Evolutionary conservation across 2,113 vertebrate species (phyloP), one percentile per base, ranked within the genome.

Genomic region (Coracopsis vasa): DNA sequence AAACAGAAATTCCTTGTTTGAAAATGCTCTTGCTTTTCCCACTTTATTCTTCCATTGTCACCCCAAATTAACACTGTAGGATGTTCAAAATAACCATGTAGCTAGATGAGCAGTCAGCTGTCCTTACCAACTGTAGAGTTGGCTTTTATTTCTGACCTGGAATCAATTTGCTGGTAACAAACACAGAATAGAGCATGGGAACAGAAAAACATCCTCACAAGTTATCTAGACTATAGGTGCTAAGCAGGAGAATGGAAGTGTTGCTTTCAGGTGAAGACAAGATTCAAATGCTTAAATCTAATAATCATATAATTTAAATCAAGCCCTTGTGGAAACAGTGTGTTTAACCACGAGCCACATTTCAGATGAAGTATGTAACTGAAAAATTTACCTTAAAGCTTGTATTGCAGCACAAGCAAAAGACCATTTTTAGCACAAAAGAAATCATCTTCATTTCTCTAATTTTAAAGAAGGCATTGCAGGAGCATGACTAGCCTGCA

Each of bases 71-170:
- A n/a, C 58, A 8, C 53, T 31, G 67, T 65, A 70, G 45, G 42
- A 54, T 92, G 35, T 20, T 41, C 75, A 45, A 66, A 93, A 93
- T 58, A 92, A 54, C 62, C 25, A 33, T 0, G 10, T 70, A 70
- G 75, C 60, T 73, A 88, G 47, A 62, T 2, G 7, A 92, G 58
- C 42, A 73, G 41, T 70, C 53, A 73, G 25, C n/a, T 58, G 1
- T 77, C 33, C 29, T 80, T 83, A 74, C 53, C 19, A 47, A 6
- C 13, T 33, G 33, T 20, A 19, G 50, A 71, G 28, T 4, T 83
- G 60, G 13, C 19, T 80, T 80, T 96, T 53, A 61, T 48, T 84
- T 84, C 91, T 88, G 50, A 94, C 27, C 67, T 35, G 69, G 20
- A 74, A 78, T 88, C 50, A 84, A 50, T 66, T 60, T 69, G 7